Evolutionary conservation across 2,888 invertebrate species (phyloP).

Genomic region (Drosophila cracens): DNA sequence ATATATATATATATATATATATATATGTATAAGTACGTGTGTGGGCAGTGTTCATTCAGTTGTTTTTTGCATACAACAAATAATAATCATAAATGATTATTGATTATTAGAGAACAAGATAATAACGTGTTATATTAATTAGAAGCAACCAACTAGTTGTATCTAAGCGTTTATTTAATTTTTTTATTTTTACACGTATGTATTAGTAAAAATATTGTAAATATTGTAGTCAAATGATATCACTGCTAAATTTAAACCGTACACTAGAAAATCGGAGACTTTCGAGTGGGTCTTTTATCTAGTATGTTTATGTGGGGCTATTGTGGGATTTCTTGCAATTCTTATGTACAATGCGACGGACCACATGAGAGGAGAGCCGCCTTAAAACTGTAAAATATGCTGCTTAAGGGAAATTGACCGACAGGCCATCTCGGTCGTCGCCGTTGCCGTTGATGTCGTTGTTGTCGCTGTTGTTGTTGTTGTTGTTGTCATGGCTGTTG

Average conservation of each 20-base stretch:
- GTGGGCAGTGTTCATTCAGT: conserved; percentile 53
- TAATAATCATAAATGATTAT: conserved; percentile 44
- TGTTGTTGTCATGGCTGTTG: not conserved
- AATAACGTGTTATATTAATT: conserved; percentile 51
- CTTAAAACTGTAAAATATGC: conserved; percentile 54
- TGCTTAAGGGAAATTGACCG: conserved; percentile 65
- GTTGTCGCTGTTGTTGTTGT: not conserved
- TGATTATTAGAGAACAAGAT: conserved; percentile 43
- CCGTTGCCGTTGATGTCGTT: no score
- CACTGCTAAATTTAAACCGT: conserved; percentile 68
- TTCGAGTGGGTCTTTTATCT: conserved; percentile 66
- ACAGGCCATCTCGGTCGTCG: conserved; percentile 55
- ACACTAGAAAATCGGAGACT: conserved; percentile 42
- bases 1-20: not conserved
- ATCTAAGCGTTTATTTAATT: conserved; percentile 7
- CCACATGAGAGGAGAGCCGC: conserved; percentile 38
- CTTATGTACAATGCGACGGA: conserved; percentile 29
- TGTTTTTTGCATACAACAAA: not conserved
- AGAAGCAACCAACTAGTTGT: not conserved
- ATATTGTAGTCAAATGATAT: conserved; percentile 49
- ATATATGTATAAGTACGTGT: conserved; percentile 9
- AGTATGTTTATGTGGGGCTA: conserved; percentile 26
- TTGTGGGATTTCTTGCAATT: conserved; percentile 32
- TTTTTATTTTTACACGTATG: conserved; percentile 22
- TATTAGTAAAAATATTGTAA: conserved; percentile 25